phyloP scores from a whole-genome alignment of 2,113 vertebrate species.

The Rana temporaria region DNA sequence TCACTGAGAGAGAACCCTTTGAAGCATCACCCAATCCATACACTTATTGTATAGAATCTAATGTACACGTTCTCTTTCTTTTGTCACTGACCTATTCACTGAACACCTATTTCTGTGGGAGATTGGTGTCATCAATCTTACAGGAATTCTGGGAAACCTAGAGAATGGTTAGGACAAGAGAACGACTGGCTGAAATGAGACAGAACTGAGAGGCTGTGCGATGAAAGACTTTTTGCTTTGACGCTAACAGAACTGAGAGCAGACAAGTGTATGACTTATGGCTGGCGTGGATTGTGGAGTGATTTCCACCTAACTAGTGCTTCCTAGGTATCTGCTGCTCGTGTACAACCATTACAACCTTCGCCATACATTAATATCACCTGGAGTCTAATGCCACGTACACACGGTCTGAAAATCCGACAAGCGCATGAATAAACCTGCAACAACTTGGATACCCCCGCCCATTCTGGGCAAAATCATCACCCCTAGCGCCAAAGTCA shows the following conservation, averaged over 20 bases:
- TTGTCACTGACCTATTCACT: conserved; percentile 3
- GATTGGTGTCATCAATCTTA: conserved; percentile 33
- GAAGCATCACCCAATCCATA: neutral
- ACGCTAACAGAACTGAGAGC: neutral
- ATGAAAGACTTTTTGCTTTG: neutral
- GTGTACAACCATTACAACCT: too few species aligned
- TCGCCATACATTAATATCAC: too few species aligned
- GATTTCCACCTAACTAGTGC: too few species aligned
- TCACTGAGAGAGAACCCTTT: neutral
- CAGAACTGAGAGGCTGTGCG: neutral
- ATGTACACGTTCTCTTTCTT: neutral
- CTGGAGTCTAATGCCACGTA: too few species aligned
- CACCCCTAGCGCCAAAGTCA: too few species aligned
- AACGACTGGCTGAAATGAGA: neutral
- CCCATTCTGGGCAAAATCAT: too few species aligned
- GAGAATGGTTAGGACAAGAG: neutral
- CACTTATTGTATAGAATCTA: neutral
- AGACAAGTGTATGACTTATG: neutral
- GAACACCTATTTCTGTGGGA: neutral
- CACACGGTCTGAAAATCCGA: too few species aligned
- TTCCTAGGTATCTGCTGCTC: too few species aligned
- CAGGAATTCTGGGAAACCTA: neutral
- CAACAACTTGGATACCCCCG: too few species aligned
- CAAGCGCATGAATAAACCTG: too few species aligned
- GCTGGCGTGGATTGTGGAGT: neutral